Base-by-base conservation (phyloP, 2,113 vertebrate genomes). In the Sterrhoptilus dennistouni region DNA sequence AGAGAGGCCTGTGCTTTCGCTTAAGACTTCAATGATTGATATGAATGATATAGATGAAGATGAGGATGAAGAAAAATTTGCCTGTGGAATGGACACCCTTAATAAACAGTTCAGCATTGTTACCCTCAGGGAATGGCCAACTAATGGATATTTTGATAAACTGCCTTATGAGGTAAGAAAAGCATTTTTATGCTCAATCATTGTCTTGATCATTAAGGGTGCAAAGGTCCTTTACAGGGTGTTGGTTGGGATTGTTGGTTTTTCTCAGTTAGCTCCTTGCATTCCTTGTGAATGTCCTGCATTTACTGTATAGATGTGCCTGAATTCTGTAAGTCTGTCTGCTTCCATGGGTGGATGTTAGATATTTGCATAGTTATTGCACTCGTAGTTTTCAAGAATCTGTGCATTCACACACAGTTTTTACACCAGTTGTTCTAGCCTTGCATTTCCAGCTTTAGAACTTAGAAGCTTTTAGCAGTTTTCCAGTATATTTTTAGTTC, bases 101-200 rank as follows among this genome's bases (percentile, higher is more conserved):
- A 98, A 97, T 97, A 98, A 97, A 90, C 98, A 98, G 68, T 98
- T 98, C 82, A 98, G 90, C 92, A 97, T 97, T 61, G 75, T 97
- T 94, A 97, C 97, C 90, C 97, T 98, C 96, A 98, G 96, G 95
- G 98, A 98, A 94, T 97, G 97, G 97, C 97, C 98, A 4, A 98
- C 98, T 76, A 99, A 99, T 11, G 99, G 99, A 69, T 99, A 99
- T 98, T 99, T 99, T 97, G 99, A 99, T 98, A 99, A 98, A 94
- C 98, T 99, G 89, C 99, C 99, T 90, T 99, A 99, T 92, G 99
- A 99, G 99, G 99, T 99, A 98, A 98, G 97, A 40, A 57, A 89
- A 64, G 40, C 22, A 8, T 72, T 28, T 36, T 95, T 87, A 47
- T 12, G 9, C 9, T 83, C 23, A 17, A 0, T 71, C 12, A 6